phyloP scores from a whole-genome alignment of 2,113 vertebrate genomes.

The Antigone vipio region DNA sequence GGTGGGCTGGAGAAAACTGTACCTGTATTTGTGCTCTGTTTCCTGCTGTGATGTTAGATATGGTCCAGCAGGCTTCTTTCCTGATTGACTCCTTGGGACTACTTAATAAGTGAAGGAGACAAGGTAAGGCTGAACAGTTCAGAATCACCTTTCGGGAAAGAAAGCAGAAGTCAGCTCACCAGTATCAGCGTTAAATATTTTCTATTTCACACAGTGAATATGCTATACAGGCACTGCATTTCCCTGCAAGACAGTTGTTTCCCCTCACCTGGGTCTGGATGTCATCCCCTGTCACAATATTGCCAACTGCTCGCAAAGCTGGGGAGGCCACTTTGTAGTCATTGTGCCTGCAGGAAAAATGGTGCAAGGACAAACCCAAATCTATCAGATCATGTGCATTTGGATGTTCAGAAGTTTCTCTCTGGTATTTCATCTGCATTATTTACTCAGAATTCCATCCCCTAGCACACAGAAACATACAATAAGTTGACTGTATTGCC shows the following conservation, averaged over 20 bases:
- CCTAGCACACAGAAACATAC: accelerated
- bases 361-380: neutral
- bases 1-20: neutral
- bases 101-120: conserved; percentile 94
- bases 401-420: neutral
- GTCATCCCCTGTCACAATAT: conserved; percentile 97
- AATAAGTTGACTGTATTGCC: accelerated
- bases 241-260: no score
- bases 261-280: conserved; percentile 93
- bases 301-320: conserved; percentile 94
- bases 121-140: conserved; percentile 96
- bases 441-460: neutral
- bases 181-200: neutral
- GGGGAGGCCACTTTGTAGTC: conserved; percentile 98
- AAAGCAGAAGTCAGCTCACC: neutral
- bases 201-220: neutral
- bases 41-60: conserved; percentile 98
- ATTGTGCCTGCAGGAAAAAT: conserved; percentile 82
- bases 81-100: conserved; percentile 97
- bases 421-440: neutral
- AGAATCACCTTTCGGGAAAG: conserved; percentile 87
- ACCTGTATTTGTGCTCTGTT: conserved; percentile 98
- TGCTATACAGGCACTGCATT: accelerated
- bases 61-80: conserved; percentile 99
- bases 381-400: neutral